These are phyloP conservation scores for Clarias batrachus DNA, from an alignment of 2,113 vertebrate genomes.

Conservation along the genomic window DNA sequence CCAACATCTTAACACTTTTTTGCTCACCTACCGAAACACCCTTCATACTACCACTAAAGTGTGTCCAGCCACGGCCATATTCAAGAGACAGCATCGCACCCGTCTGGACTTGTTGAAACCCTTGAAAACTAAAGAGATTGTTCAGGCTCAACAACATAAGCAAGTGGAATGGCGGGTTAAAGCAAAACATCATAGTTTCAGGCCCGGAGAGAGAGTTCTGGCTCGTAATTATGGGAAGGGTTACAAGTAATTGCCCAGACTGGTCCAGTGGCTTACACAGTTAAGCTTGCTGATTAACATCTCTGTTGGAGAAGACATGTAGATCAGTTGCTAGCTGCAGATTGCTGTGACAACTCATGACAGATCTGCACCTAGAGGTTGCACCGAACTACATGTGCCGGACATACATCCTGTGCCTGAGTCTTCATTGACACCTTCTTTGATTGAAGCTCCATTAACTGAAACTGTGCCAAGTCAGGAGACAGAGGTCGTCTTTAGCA, in stretches of 20 bases:
- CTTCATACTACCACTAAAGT: constrained; percentile 35
- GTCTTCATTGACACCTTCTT: no score
- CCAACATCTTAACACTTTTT: neutral
- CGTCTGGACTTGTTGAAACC: constrained; percentile 39
- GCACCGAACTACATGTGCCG: no score
- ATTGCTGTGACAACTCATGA: neutral
- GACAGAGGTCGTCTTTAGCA: neutral
- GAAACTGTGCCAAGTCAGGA: no score
- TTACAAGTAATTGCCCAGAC: constrained; percentile 28
- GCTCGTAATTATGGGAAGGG: constrained; percentile 12
- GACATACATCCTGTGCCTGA: no score
- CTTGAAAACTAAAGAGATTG: neutral
- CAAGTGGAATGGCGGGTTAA: neutral
- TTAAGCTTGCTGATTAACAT: constrained; percentile 1
- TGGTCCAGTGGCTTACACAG: constrained; percentile 42
- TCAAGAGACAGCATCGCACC: constrained; percentile 30
- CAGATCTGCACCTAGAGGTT: neutral
- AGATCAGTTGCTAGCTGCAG: constrained; percentile 21
- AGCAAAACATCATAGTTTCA: neutral
- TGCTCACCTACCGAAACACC: constrained; percentile 33
- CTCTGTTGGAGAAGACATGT: constrained; percentile 36
- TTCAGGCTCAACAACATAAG: neutral
- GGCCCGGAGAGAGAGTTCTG: constrained; percentile 38
- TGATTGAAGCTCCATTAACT: no score
- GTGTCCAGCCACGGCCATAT: neutral